A percentile compares a stretch with the other conserved stretches of the same genome.
Conservation (phyloP, 1,140 invertebrate species). For the Lepidurus couesii region DNA sequence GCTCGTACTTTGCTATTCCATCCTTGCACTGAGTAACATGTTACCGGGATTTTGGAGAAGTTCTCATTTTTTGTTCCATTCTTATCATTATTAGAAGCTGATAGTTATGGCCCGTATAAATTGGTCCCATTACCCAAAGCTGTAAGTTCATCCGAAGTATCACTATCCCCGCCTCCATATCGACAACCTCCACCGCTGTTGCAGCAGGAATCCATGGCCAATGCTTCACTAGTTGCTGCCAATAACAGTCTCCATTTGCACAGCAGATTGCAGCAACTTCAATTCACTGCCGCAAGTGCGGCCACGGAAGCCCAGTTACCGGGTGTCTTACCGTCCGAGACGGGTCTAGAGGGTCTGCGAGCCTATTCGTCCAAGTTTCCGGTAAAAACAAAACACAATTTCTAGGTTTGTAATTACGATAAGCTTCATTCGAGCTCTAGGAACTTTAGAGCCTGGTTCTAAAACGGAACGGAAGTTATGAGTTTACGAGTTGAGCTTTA, state of each 20-base stretch:
- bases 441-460: too few relatives aligned
- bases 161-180: conserved; percentile 26
- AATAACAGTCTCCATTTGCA: conserved; percentile 29
- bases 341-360: conserved; percentile 28
- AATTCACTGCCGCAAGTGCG: background rate
- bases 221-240: conserved; percentile 22
- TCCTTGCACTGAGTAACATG: background rate
- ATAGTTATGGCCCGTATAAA: conserved; percentile 32
- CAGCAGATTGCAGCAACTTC: background rate
- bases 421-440: too few relatives aligned
- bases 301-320: background rate
- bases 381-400: conserved; percentile 4
- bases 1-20: background rate
- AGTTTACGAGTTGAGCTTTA: too few relatives aligned
- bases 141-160: conserved; percentile 26
- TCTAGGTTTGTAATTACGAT: background rate
- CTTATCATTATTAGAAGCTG: background rate
- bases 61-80: background rate
- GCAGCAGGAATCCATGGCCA: conserved; percentile 22
- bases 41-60: background rate
- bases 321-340: background rate
- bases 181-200: conserved; percentile 32
- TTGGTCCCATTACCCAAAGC: conserved; percentile 31
- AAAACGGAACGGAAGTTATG: too few relatives aligned
- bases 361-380: conserved; percentile 33